Percentiles rank a stretch among this genome's conserved stretches.
Evolutionary conservation across 2,797 vertebrate genomes (phyloP).

Genomic region (Aplochiton taeniatus): DNA sequence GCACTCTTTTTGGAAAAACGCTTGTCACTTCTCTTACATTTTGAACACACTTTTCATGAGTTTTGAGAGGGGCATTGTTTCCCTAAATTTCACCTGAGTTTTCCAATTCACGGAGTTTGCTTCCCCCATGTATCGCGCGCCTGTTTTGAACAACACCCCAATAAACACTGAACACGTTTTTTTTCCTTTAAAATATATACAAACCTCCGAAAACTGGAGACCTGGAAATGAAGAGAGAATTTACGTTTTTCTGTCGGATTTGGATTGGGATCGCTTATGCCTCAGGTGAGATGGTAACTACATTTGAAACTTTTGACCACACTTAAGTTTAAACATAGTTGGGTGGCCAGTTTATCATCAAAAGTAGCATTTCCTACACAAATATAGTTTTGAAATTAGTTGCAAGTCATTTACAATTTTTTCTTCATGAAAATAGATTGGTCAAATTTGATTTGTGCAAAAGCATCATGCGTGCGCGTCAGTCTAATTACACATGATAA

Average conservation of each 20-base stretch:
- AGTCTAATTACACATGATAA: no score
- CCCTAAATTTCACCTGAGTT: conserved; percentile 64
- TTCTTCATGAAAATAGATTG: no score
- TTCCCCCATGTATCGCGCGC: conserved; percentile 10
- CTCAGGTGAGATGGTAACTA: conserved; percentile 72
- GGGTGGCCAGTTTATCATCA: neutral
- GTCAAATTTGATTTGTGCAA: no score
- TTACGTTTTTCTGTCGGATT: conserved; percentile 77
- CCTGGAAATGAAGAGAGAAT: conserved; percentile 83
- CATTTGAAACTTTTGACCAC: conserved; percentile 42
- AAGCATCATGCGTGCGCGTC: no score
- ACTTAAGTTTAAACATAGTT: conserved; percentile 1
- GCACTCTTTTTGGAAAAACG: conserved; percentile 65
- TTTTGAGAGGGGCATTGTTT: conserved; percentile 33
- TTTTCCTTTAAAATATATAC: conserved; percentile 35
- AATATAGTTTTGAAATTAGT: neutral
- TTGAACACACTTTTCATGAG: conserved; percentile 49
- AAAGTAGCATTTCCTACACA: neutral
- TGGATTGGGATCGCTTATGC: conserved; percentile 78
- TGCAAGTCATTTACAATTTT: no score
- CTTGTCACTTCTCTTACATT: conserved; percentile 43
- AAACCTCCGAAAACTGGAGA: conserved; percentile 65
- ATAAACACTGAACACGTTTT: conserved; percentile 1
- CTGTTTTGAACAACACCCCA: conserved; percentile 29
- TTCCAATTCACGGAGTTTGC: conserved; percentile 45